Evolutionary conservation across 2,888 invertebrate species (phyloP), one percentile per base, ranked within the genome.

Genomic region (Drosophila nigricruria): DNA sequence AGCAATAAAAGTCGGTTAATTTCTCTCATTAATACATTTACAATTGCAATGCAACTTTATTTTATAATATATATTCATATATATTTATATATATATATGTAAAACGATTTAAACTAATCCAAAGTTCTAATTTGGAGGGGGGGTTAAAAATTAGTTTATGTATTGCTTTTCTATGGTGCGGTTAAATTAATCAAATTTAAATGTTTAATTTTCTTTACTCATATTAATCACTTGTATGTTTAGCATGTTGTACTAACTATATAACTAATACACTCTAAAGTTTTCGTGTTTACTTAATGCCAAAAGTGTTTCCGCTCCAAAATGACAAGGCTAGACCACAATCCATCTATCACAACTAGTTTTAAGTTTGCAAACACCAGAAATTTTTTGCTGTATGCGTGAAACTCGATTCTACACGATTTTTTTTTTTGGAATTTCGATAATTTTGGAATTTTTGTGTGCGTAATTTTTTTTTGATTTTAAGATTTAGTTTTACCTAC

Each of bases 231-330:
- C 73, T 30, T 42, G 50, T 77, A 42, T 69, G 47, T 49, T 56
- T 64, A 62, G 76, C 76, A 77, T 77, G 79, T 63, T 62, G 18
- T 79, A 79, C 74, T 76, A 73, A 76, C 69, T 30, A 50, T 58
- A 45, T 36, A 25, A 60, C 47, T 52, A 59, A 63, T 23, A 49
- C 36, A 52, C 34, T 45, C 14, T 12, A 23, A 42, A 47, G 12
- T 38, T 53, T 50, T 30, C 36, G 5, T 27, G 43, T 54, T 25
- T 62, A 59, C n/a, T 47, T 43, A 30, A 27, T 53, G 42, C 58
- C 60, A 61, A 61, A 40, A 50, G 53, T 49, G 50, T 2, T 3
- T 23, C 49, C 27, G 5, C 34, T 43, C 20, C 20, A 25, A 27
- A 40, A 45, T 16, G 34, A 50, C n/a, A 16, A 62, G 52, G 52